Evolutionary conservation across 2,797 vertebrate genomes (phyloP), one percentile per base, ranked within the genome.

Genomic region (Acanthis flammea): DNA sequence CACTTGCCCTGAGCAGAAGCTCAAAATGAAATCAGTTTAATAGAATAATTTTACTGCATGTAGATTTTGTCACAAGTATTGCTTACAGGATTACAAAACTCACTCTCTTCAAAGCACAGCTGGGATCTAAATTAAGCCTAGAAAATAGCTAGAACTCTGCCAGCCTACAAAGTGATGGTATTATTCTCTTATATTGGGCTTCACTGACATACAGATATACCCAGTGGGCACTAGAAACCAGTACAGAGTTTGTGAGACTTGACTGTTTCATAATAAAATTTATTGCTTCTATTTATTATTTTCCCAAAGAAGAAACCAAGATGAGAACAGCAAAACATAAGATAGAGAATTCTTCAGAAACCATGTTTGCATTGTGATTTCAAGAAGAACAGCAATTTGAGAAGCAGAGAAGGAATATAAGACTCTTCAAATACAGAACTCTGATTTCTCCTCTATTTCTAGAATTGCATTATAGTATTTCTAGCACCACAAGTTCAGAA

Each of bases 111-210:
- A 78, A 93, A 92, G 93, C 77, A 90, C 94, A 95, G 84, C 88
- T 93, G 91, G 92, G 92, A 92, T 90, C 91, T 91, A 92, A 92
- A 94, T 74, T 92, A 94, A 96, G 86, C 75, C 85, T 58, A 58
- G 78, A 92, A 95, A 92, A 92, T 4, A 85, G 72, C 61, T 73
- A 92, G 84, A 93, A 85, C 54, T 92, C 61, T 91, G 86, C 57
- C 93, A 93, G 84, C 58, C 71, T 91, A 58, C 80, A 91, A 93
- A 93, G 62, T 35, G 47, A 92, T 80, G 54, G 65, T n/a, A 77
- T 92, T 94, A 93, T 78, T 93, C 60, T 88, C 70, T 75, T 86
- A 75, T 42, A 55, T 58, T 8, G 10, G 90, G 62, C 50, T 92
- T 93, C 73, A 84, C 1, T 86, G 86, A 74, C 72, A 77, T 21